These are phyloP conservation scores for Hyles vespertilio DNA, from an alignment of 1,140 invertebrate genomes.

Conservation along the genomic window DNA sequence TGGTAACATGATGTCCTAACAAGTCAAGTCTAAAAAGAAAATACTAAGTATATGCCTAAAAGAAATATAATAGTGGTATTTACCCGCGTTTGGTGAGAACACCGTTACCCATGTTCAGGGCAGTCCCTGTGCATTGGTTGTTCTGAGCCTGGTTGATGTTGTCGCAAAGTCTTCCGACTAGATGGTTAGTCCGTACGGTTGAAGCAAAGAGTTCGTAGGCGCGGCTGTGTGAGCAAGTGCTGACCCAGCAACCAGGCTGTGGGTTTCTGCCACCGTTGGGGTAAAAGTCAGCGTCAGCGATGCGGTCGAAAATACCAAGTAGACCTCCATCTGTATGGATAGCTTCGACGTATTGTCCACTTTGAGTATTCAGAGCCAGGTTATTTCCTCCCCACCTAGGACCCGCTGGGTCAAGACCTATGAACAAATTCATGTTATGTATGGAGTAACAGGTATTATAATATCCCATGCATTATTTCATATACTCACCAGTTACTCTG, in stretches of 20 bases:
- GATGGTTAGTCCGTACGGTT: constrained; percentile 66
- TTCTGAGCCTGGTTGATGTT: constrained; percentile 35
- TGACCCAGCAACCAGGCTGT: constrained; percentile 80
- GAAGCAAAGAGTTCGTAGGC: constrained; percentile 76
- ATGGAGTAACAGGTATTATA: not conserved
- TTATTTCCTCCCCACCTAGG: constrained; percentile 70
- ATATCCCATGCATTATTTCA: not conserved
- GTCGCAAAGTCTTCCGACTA: constrained; percentile 56
- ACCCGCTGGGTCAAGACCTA: constrained; percentile 80
- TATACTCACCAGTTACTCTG: constrained; percentile 30
- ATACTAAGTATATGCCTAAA: no score
- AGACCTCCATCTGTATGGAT: constrained; percentile 78
- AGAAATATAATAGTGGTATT: constrained; percentile 7
- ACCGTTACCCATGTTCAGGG: constrained; percentile 55
- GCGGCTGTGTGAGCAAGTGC: constrained; percentile 71
- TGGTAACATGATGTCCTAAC: no score
- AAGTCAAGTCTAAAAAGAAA: no score
- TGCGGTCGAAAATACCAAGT: constrained; percentile 52
- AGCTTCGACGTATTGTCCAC: constrained; percentile 77
- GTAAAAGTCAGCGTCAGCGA: constrained; percentile 76
- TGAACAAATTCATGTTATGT: constrained; percentile 3
- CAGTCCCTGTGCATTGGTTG: constrained; percentile 35
- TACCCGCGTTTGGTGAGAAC: constrained; percentile 45
- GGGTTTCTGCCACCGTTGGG: constrained; percentile 74
- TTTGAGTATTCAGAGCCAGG: constrained; percentile 46